Evolutionary conservation across 2,797 vertebrate species (phyloP).

Genomic region (Anolis apletophallus): DNA sequence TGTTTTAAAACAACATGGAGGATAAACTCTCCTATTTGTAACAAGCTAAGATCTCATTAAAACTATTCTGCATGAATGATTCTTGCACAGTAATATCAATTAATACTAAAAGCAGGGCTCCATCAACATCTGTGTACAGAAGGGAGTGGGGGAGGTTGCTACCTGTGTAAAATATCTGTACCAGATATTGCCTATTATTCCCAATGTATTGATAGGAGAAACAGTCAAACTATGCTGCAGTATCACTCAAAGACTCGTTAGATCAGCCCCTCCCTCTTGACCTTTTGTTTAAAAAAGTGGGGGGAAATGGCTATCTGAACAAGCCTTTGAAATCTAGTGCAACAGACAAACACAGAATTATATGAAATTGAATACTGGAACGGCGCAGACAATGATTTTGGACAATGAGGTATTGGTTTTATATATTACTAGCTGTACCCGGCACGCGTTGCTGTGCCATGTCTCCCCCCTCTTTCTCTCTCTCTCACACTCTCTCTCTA

Average conservation of each 20-base stretch:
- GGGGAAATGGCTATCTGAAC: too few relatives aligned
- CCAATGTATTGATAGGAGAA: background rate
- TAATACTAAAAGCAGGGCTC: background rate
- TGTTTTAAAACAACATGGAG: background rate
- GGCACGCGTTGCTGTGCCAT: too few relatives aligned
- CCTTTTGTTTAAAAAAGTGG: too few relatives aligned
- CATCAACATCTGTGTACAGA: background rate
- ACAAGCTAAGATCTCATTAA: background rate
- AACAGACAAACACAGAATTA: too few relatives aligned
- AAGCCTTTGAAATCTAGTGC: too few relatives aligned
- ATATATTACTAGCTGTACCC: too few relatives aligned
- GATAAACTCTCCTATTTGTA: background rate
- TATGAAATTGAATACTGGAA: too few relatives aligned
- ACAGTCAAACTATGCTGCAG: background rate
- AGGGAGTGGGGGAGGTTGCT: background rate
- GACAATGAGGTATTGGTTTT: too few relatives aligned
- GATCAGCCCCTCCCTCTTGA: too few relatives aligned
- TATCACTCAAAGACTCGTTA: background rate
- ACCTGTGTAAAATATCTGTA: background rate
- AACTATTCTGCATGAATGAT: background rate
- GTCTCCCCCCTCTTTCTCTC: too few relatives aligned
- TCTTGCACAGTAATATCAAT: background rate
- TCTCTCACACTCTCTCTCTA: too few relatives aligned
- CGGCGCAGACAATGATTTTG: too few relatives aligned
- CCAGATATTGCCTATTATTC: background rate